Evolutionary conservation across 1,140 invertebrate species (phyloP), one percentile per base, ranked within the genome.

Genomic region (Drosophila ananassae): DNA sequence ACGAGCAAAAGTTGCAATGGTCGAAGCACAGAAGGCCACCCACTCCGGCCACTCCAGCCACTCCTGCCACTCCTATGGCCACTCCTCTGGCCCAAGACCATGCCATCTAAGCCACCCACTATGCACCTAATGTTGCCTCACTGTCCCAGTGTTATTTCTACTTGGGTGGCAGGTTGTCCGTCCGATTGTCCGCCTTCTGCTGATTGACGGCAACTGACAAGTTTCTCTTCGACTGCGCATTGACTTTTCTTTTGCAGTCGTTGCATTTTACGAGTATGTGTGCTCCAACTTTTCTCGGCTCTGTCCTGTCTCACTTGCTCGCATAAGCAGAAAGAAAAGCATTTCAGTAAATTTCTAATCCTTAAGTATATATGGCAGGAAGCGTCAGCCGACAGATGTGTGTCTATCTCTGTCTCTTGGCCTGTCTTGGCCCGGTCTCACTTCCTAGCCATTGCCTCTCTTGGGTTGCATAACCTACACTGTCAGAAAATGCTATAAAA

Each of bases 311-410:
- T 21, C 30, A 24, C 39, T 21, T 22, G 12, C 50, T 34, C 34
- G 61, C 30, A 71, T 77, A 77, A 77, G 75, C 57, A 77, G 72
- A 80, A 77, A 64, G 69, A 64, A 63, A 73, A 84, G 73, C 77
- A 87, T 87, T 89, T 89, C 83, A 89, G 79, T 89, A 89, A 89
- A 89, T 89, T 89, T 89, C 83, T 89, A 89, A 89, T 89, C 83
- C 83, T 89, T 89, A 89, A 89, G 83, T 89, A 89, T 89, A 87
- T 87, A 89, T 89, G 83, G 76, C 82, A 82, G 81, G 82, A 82
- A 78, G 77, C 82, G 75, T 87, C 82, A 87, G 74, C 60, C 55
- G 64, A 53, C 68, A 69, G 77, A 85, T 76, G 56, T 61, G 63
- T 77, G 63, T 73, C 69, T 62, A 51, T 72, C 57, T 68, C 60